Conservation (phyloP, 2,113 vertebrate species). For the Microtus ochrogaster region DNA sequence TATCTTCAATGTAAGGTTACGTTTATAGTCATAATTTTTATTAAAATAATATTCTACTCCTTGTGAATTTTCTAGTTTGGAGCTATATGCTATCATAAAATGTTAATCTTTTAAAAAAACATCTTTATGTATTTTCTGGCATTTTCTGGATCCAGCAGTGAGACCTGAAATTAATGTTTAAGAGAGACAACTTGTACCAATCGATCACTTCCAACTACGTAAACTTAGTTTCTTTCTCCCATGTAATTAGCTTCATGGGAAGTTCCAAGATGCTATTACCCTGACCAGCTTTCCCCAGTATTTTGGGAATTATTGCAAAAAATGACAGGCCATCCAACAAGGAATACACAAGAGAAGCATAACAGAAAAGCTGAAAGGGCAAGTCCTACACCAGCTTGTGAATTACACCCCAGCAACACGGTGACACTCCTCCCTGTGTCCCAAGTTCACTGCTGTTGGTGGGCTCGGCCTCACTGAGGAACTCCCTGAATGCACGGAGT, state of each 20-base stretch:
- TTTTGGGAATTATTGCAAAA: not conserved
- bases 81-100: conserved; percentile 2
- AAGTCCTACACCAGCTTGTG: not conserved
- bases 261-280: not conserved
- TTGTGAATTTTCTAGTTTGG: conserved; percentile 6
- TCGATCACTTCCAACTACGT: not conserved
- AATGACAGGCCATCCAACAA: not conserved
- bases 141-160: not conserved
- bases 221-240: not conserved
- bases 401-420: not conserved
- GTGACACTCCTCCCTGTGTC: not conserved
- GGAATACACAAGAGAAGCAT: not conserved
- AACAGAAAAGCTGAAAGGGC: not conserved
- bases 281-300: not conserved
- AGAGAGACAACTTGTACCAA: not conserved
- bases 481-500: conserved; percentile 33
- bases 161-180: not conserved
- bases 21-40: conserved; percentile 14
- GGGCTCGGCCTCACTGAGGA: not conserved
- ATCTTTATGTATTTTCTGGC: conserved; percentile 18
- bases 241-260: not conserved
- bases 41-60: conserved; percentile 22
- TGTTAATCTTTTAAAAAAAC: not conserved
- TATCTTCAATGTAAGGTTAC: not conserved
- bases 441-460: not conserved